A percentile compares a stretch with the other conserved stretches of the same genome.
Conservation (phyloP, 2,113 vertebrate genomes). For the Gambusia affinis region DNA sequence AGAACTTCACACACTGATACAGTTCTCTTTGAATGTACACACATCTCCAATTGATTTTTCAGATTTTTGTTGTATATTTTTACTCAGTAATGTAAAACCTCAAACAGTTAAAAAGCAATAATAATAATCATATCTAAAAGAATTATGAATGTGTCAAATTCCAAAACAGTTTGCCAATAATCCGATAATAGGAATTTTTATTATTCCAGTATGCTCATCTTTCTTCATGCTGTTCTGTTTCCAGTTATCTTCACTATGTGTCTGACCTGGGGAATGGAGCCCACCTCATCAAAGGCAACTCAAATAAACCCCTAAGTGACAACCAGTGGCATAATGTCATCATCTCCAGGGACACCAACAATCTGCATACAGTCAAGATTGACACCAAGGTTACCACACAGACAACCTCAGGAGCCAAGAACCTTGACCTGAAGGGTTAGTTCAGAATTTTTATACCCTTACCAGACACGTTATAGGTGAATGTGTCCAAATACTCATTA, state of each 20-base stretch:
- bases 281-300: slow-evolving; percentile 97
- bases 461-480: not conserved
- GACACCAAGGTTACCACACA: slow-evolving; percentile 96
- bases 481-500: no score
- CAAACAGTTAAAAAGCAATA: no score
- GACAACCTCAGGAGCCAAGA: slow-evolving; percentile 93
- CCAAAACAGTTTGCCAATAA: not conserved
- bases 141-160: not conserved
- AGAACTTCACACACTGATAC: slow-evolving; percentile 37
- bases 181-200: no score
- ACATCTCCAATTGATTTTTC: slow-evolving; percentile 1
- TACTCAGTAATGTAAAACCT: not conserved
- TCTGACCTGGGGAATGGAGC: slow-evolving; percentile 97
- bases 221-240: slow-evolving; percentile 8
- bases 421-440: slow-evolving; percentile 95
- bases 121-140: not conserved
- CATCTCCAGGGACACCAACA: slow-evolving; percentile 96
- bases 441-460: not conserved
- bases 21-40: not conserved
- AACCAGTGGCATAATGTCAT: slow-evolving; percentile 98
- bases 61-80: slow-evolving; percentile 7
- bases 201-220: not conserved
- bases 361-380: slow-evolving; percentile 96
- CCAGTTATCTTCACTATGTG: slow-evolving; percentile 94
- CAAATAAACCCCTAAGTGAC: slow-evolving; percentile 95